A percentile compares a stretch with the other conserved stretches of the same genome.
These are phyloP conservation scores for Drosophila meridionalis DNA, from an alignment of 2,888 invertebrate genomes.

Conservation along the genomic window DNA sequence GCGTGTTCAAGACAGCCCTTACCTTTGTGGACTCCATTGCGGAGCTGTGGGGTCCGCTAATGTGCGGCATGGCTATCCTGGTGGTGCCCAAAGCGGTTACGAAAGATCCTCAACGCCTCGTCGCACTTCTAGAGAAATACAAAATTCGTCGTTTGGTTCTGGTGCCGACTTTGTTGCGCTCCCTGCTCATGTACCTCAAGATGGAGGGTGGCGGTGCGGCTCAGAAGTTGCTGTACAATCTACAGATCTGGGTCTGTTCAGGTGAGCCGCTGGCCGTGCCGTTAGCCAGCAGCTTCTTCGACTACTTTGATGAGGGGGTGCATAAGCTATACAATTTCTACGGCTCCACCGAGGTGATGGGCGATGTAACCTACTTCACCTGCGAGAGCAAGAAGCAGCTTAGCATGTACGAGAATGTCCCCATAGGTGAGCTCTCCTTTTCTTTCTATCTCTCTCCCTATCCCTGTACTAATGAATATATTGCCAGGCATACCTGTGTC, in stretches of 20 bases:
- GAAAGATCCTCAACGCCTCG: conserved; percentile 91
- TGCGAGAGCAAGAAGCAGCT: conserved; percentile 88
- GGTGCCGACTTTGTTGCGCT: conserved; percentile 93
- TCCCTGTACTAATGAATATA: not conserved
- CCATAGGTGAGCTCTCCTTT: conserved; percentile 89
- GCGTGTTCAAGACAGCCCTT: conserved; percentile 95
- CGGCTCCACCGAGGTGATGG: conserved; percentile 96
- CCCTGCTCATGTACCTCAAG: conserved; percentile 91
- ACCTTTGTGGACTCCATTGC: conserved; percentile 96
- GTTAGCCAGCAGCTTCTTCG: conserved; percentile 91
- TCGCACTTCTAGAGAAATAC: conserved; percentile 89
- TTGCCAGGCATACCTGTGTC: conserved; percentile 89
- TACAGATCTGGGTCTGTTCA: conserved; percentile 94
- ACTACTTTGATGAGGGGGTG: conserved; percentile 88
- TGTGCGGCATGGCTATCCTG: conserved; percentile 89
- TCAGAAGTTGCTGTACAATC: conserved; percentile 86
- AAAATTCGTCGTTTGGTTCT: conserved; percentile 92
- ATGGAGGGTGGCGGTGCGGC: conserved; percentile 84
- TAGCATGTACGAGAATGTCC: conserved; percentile 89
- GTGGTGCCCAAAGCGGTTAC: conserved; percentile 91
- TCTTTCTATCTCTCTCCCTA: not conserved
- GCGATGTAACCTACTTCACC: conserved; percentile 93
- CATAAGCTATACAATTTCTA: conserved; percentile 94
- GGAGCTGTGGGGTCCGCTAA: conserved; percentile 94
- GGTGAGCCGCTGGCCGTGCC: conserved; percentile 92